Evolutionary conservation across 2,888 invertebrate species (phyloP).

Genomic region (Pseudanteris insignis): DNA sequence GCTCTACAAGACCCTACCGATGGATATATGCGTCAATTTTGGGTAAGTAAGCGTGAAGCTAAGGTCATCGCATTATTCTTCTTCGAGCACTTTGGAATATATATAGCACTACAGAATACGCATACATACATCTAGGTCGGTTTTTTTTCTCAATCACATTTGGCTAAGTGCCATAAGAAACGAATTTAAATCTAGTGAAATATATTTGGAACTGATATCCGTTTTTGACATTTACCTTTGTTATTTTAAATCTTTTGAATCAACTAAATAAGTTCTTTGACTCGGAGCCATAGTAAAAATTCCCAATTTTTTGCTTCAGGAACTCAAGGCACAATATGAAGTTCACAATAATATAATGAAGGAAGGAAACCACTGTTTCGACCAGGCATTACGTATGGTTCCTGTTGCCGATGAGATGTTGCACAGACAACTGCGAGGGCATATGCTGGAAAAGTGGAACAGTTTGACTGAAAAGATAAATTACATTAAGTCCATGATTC

Average conservation of each 20-base stretch:
- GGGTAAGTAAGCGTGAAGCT: slow-evolving; percentile 68
- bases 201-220: slow-evolving; percentile 21
- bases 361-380: slow-evolving; percentile 78
- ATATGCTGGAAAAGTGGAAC: slow-evolving; percentile 81
- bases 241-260: too few relatives aligned
- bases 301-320: too few relatives aligned
- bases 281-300: too few relatives aligned
- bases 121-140: slow-evolving; percentile 39
- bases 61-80: slow-evolving; percentile 29
- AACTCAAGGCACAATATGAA: slow-evolving; percentile 87
- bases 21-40: slow-evolving; percentile 82
- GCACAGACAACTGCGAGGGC: slow-evolving; percentile 80
- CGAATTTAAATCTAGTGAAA: slow-evolving; percentile 22
- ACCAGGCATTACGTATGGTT: slow-evolving; percentile 80
- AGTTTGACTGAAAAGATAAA: slow-evolving; percentile 73
- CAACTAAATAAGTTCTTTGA: too few relatives aligned
- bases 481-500: slow-evolving; percentile 74
- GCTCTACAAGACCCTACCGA: slow-evolving; percentile 73
- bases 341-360: slow-evolving; percentile 80
- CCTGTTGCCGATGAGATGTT: slow-evolving; percentile 86
- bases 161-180: slow-evolving; percentile 44
- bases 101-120: slow-evolving; percentile 32
- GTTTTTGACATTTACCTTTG: too few relatives aligned
- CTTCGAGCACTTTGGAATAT: slow-evolving; percentile 25
- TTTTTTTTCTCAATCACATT: slow-evolving; percentile 30